These are phyloP conservation scores for Eumerus sabulonum DNA, from an alignment of 2,888 invertebrate species.

Conservation along the genomic window DNA sequence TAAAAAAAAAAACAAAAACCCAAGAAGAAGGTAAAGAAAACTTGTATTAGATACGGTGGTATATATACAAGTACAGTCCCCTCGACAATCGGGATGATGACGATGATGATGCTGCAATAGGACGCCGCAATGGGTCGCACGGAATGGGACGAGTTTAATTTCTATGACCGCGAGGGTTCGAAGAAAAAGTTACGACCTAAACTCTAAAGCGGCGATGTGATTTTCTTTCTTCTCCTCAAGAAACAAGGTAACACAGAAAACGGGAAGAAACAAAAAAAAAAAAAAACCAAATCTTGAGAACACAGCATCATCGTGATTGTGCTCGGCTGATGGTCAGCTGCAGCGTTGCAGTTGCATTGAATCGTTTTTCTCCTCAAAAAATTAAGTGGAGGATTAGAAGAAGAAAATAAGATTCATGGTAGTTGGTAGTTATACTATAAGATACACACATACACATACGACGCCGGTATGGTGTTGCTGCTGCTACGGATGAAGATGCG, in stretches of 20 bases:
- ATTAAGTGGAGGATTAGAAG: conserved; percentile 62
- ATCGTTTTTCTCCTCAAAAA: conserved; percentile 36
- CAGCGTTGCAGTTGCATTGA: neutral
- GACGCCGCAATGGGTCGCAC: no score
- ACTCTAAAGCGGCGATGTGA: conserved; percentile 42
- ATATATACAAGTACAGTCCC: conserved; percentile 65
- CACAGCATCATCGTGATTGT: no score
- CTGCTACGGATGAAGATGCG: conserved; percentile 10
- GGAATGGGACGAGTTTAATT: conserved; percentile 30
- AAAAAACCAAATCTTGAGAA: conserved; percentile 32
- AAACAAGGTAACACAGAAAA: conserved; percentile 35
- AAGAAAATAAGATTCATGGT: conserved; percentile 63
- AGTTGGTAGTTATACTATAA: conserved; percentile 36
- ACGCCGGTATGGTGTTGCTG: no score
- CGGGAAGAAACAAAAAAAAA: no score
- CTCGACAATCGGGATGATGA: conserved; percentile 29
- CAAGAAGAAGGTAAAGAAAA: conserved; percentile 36
- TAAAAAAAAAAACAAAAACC: no score
- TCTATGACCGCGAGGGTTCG: conserved; percentile 35
- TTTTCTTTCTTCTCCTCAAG: conserved; percentile 44
- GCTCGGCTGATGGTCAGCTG: no score
- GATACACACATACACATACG: conserved; percentile 14
- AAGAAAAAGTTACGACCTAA: conserved; percentile 48
- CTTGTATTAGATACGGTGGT: conserved; percentile 58
- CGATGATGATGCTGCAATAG: no score